These are phyloP conservation scores for Synergus gifuensis DNA, from an alignment of 2,888 invertebrate genomes.

Conservation along the genomic window DNA sequence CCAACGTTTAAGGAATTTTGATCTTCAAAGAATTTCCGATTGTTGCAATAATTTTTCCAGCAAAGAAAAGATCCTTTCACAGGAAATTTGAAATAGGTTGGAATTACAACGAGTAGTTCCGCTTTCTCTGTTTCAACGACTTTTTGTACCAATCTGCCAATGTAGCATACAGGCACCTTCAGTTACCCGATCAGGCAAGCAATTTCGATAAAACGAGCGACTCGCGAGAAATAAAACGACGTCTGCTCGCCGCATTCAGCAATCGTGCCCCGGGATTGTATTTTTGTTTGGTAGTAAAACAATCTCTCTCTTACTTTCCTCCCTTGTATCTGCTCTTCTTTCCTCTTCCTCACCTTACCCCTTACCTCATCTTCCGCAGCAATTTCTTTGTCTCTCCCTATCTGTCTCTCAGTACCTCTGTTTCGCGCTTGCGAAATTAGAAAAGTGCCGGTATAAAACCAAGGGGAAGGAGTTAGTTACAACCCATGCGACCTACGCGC, in stretches of 20 bases:
- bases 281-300: conserved; percentile 60
- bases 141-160: background rate
- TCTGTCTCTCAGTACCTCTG: conserved; percentile 45
- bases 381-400: conserved; percentile 49
- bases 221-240: conserved; percentile 33
- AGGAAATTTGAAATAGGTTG: too few species aligned
- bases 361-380: background rate
- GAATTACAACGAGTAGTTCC: background rate
- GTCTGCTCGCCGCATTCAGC: conserved; percentile 36
- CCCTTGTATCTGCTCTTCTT: conserved; percentile 34
- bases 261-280: conserved; percentile 36
- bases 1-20: too few species aligned
- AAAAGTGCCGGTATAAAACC: conserved; percentile 67
- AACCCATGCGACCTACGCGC: conserved; percentile 52
- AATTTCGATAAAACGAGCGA: background rate
- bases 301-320: conserved; percentile 48
- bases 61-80: too few species aligned
- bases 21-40: too few species aligned
- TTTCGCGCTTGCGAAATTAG: conserved; percentile 63
- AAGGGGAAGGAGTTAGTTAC: conserved; percentile 58
- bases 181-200: background rate
- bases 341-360: background rate
- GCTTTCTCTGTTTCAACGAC: background rate
- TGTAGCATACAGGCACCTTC: background rate
- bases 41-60: too few species aligned